phyloP scores from a whole-genome alignment of 92 coral and sea anemone genomes.

The Paragorgia papillata region DNA sequence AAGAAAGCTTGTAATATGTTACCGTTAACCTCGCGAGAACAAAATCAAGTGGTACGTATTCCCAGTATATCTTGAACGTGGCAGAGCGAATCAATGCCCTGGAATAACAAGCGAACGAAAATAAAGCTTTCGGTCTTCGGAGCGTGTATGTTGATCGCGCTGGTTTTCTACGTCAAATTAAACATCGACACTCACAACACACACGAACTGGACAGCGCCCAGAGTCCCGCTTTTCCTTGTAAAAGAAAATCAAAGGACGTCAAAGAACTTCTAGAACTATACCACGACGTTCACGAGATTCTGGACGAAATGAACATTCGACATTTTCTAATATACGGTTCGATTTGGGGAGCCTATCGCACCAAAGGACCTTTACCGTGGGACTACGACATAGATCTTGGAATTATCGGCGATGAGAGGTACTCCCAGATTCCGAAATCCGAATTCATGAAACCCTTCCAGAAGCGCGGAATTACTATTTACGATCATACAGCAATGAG shows the following conservation, averaged over 20 bases:
- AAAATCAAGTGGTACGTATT: too few species aligned
- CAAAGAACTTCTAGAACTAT: slow-evolving; percentile 12
- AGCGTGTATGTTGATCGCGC: slow-evolving; percentile 9
- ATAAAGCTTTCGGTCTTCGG: slow-evolving; percentile 16
- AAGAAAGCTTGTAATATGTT: too few species aligned
- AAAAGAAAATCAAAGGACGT: slow-evolving; percentile 11
- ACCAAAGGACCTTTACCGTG: slow-evolving; percentile 28
- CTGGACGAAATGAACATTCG: slow-evolving; percentile 23
- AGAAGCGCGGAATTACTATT: slow-evolving; percentile 12
- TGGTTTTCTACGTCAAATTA: slow-evolving; percentile 21
- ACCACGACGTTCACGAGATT: slow-evolving; percentile 20
- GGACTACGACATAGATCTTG: slow-evolving; percentile 41
- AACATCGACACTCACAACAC: slow-evolving; percentile 40
- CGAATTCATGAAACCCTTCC: slow-evolving; percentile 24
- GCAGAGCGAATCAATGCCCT: too few species aligned
- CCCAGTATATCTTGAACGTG: too few species aligned
- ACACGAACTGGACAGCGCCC: slow-evolving; percentile 36
- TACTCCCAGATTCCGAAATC: slow-evolving; percentile 35
- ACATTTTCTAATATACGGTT: slow-evolving; percentile 40
- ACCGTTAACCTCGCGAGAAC: too few species aligned
- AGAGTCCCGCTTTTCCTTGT: slow-evolving; percentile 26
- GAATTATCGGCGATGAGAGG: slow-evolving; percentile 10
- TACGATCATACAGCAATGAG: background rate
- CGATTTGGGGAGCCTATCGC: slow-evolving; percentile 42
- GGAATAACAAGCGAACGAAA: background rate